Percentiles rank a stretch among this genome's conserved stretches.
phyloP scores from a whole-genome alignment of 1,140 invertebrate genomes.

The Drosophila auraria region DNA sequence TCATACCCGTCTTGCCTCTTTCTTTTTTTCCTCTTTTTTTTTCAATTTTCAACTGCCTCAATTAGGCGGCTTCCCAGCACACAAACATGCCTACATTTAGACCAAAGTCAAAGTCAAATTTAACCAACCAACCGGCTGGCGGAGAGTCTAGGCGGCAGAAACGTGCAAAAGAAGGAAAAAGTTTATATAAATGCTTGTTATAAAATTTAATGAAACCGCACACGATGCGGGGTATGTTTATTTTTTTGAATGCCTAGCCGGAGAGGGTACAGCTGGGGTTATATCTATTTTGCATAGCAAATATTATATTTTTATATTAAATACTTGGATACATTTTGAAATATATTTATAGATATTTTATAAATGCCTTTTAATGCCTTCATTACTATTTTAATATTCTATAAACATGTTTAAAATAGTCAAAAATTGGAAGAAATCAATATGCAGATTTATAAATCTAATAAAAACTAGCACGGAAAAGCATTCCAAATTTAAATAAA shows the following conservation, averaged over 20 bases:
- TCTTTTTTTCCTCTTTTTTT: slow-evolving; percentile 6
- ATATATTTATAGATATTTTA: neutral
- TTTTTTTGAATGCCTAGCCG: slow-evolving; percentile 29
- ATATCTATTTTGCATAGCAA: neutral
- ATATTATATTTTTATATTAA: too few species aligned
- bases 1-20: neutral
- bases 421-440: too few species aligned
- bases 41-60: slow-evolving; percentile 68
- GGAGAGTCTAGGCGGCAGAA: slow-evolving; percentile 45
- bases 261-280: neutral
- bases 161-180: slow-evolving; percentile 46
- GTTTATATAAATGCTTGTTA: slow-evolving; percentile 72
- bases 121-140: slow-evolving; percentile 34
- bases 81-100: slow-evolving; percentile 24
- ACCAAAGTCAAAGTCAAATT: slow-evolving; percentile 32
- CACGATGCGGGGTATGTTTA: slow-evolving; percentile 54
- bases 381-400: too few species aligned
- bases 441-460: too few species aligned
- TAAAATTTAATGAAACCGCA: slow-evolving; percentile 80
- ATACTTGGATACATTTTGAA: too few species aligned
- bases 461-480: too few species aligned
- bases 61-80: slow-evolving; percentile 59
- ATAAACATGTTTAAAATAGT: too few species aligned
- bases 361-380: too few species aligned
- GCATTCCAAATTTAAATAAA: too few species aligned